phyloP scores from a whole-genome alignment of 2,888 invertebrate genomes.

The Dilophus febrilis region DNA sequence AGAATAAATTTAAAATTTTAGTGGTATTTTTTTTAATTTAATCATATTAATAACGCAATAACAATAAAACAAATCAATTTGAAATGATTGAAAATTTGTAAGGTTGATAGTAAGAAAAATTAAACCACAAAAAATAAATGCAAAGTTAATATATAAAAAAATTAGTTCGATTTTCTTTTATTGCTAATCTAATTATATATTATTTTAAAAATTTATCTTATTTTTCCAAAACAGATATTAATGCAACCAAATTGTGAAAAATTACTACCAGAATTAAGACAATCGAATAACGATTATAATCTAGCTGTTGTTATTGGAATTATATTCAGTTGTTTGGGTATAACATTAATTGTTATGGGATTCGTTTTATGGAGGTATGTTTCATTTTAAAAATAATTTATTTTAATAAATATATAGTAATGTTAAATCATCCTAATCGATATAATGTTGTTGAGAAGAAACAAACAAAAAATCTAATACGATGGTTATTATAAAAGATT shows the following conservation, averaged over 20 bases:
- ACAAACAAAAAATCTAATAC: too few species aligned
- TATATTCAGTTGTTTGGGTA: conserved; percentile 50
- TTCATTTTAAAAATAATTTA: not conserved
- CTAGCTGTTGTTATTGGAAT: conserved; percentile 53
- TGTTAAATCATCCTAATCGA: not conserved
- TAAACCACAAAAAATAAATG: too few species aligned
- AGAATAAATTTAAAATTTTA: too few species aligned
- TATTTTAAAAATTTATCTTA: too few species aligned
- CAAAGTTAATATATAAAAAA: too few species aligned
- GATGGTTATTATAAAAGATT: too few species aligned
- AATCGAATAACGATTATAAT: conserved; percentile 44
- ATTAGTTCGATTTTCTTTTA: too few species aligned
- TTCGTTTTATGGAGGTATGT: conserved; percentile 59
- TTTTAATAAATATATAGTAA: not conserved
- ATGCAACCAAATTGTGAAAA: conserved; percentile 51
- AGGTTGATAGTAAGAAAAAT: not conserved
- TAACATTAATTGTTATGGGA: conserved; percentile 47
- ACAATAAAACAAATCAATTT: too few species aligned
- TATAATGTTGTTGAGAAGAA: too few species aligned
- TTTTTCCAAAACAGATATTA: conserved; percentile 30
- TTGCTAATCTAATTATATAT: too few species aligned
- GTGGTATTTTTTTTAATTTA: too few species aligned
- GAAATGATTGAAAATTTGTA: not conserved
- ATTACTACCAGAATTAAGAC: conserved; percentile 37
- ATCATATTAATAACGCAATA: too few species aligned